Percentiles rank a stretch among this genome's conserved stretches.
These are phyloP conservation scores for Clarias pachynema DNA, from an alignment of 2,797 vertebrate genomes.

Conservation along the genomic window DNA sequence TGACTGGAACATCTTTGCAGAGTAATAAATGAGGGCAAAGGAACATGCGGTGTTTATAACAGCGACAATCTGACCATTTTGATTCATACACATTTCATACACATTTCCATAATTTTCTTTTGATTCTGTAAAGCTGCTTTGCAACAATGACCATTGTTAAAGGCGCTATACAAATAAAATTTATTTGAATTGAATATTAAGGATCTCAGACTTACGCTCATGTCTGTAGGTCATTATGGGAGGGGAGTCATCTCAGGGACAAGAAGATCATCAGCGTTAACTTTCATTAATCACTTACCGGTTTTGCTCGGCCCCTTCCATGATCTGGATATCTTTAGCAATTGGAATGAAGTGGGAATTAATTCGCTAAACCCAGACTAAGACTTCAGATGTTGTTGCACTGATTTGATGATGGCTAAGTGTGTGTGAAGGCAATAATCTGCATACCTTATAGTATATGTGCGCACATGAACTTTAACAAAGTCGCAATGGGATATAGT, in stretches of 20 bases:
- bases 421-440: background rate
- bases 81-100: too few species aligned
- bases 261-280: background rate
- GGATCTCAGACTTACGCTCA: background rate
- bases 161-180: too few species aligned
- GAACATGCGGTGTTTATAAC: background rate
- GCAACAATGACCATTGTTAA: too few species aligned
- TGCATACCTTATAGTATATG: background rate
- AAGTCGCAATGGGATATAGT: background rate
- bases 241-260: background rate
- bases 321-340: background rate
- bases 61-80: too few species aligned
- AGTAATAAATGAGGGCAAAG: background rate
- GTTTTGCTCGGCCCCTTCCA: background rate
- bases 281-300: background rate
- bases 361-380: background rate
- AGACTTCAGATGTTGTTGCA: background rate
- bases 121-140: too few species aligned
- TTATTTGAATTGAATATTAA: background rate
- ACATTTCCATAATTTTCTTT: too few species aligned
- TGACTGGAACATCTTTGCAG: conserved; percentile 8
- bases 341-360: background rate
- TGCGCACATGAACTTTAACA: background rate
- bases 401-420: too few species aligned
- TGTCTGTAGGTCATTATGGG: background rate